Evolutionary conservation across 2,888 invertebrate species (phyloP).

Genomic region (Nomada ruficornis): DNA sequence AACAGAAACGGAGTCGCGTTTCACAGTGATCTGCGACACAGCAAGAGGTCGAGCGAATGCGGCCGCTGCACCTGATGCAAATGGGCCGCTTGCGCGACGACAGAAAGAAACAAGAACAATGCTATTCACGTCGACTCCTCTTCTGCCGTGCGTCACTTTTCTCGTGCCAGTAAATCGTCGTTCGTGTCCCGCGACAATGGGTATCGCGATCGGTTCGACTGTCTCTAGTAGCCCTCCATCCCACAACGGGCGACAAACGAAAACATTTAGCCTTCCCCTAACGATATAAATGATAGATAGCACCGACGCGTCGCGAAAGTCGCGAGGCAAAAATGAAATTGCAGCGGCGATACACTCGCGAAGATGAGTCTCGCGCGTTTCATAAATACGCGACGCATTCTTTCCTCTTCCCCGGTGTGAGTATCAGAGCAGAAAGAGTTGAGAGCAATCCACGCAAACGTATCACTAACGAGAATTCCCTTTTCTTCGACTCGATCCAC

Average conservation of each 20-base stretch:
- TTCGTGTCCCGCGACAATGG: constrained; percentile 24
- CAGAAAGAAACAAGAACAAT: constrained; percentile 45
- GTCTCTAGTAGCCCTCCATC: background rate
- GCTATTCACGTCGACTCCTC: constrained; percentile 22
- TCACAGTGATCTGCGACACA: background rate
- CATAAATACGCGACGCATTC: background rate
- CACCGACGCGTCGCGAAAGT: background rate
- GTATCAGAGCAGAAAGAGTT: constrained; percentile 1
- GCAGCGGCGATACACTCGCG: background rate
- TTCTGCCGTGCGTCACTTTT: constrained; percentile 35
- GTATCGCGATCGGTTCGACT: constrained; percentile 10
- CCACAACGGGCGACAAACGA: too few species aligned
- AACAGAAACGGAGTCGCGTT: constrained; percentile 1
- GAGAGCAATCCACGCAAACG: constrained; percentile 21
- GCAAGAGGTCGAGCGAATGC: background rate
- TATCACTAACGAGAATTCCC: constrained; percentile 48
- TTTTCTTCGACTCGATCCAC: constrained; percentile 17
- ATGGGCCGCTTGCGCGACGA: constrained; percentile 36
- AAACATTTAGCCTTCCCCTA: background rate
- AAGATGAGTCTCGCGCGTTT: background rate
- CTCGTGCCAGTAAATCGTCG: constrained; percentile 19
- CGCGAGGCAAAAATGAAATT: background rate
- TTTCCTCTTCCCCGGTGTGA: background rate
- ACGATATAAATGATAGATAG: background rate
- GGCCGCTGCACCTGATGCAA: constrained; percentile 36